phyloP scores from a whole-genome alignment of 1,140 invertebrate species.

The Aphelenchoides fujianensis region DNA sequence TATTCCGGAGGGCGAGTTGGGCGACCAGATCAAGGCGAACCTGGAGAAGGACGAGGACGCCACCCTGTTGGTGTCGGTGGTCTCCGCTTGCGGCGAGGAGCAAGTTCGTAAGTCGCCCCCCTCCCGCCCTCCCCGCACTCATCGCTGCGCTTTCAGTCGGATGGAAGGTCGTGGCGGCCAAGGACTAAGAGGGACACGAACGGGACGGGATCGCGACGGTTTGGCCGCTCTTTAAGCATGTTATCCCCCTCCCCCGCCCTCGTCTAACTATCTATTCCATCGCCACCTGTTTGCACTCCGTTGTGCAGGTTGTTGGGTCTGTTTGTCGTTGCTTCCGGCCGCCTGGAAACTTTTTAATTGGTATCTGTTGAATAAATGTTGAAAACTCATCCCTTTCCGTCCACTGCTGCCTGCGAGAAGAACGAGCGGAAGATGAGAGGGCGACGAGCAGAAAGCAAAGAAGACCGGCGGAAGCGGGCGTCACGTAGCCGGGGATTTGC shows the following conservation, averaged over 20 bases:
- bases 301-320: neutral
- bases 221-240: conserved; percentile 1
- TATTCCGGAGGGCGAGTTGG: conserved; percentile 55
- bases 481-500: too few species aligned
- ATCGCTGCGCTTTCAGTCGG: conserved; percentile 29
- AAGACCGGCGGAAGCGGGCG: too few species aligned
- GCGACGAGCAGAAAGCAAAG: too few species aligned
- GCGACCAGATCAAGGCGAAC: conserved; percentile 54
- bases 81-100: conserved; percentile 58
- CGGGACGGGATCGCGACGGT: neutral
- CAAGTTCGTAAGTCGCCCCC: neutral
- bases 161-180: neutral
- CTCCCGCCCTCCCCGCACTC: conserved; percentile 36
- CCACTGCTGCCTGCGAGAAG: neutral
- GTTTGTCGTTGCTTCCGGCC: neutral
- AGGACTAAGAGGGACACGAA: neutral
- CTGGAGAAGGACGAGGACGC: conserved; percentile 59
- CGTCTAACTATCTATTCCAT: conserved; percentile 5
- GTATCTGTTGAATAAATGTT: conserved; percentile 10
- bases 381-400: neutral
- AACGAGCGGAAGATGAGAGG: too few species aligned
- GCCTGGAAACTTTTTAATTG: neutral
- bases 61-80: conserved; percentile 51
- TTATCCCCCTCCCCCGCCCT: too few species aligned
- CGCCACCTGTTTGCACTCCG: neutral